Evolutionary conservation across 2,888 invertebrate genomes (phyloP), one percentile per base, ranked within the genome.

Genomic region (Urechis unicinctus): DNA sequence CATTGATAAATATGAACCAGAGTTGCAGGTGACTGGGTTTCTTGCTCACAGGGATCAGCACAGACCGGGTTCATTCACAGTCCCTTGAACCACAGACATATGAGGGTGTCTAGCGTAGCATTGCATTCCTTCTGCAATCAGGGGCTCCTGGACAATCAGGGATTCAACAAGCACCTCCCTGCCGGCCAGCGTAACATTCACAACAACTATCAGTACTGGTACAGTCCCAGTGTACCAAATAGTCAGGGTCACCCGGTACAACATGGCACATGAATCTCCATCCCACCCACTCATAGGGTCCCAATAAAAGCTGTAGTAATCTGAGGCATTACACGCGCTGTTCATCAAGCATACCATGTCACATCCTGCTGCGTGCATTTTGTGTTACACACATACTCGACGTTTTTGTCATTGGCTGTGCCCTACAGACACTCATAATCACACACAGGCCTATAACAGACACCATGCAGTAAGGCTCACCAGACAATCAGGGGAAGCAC

Each of bases 31-130:
- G 53, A 55, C 53, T 65, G 57, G 6, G 45, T 28, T 3, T 68
- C 70, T 53, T 70, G 59, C 2, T 65, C 53, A 58, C 70, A 70
- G 1, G 66, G 67, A n/a, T 69, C 68, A 49, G 61, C 60, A 58
- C 70, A 70, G 3, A 65, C 67, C 61, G 61, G 2, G 69, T 69
- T 63, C n/a, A n/a, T n/a, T n/a, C n/a, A n/a, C n/a, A n/a, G n/a
- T n/a, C n/a, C n/a, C n/a, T n/a, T n/a, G n/a, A 65, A 70, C 52
- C 64, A 58, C 6, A 53, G 47, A 58, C 70, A 70, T 3, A 53
- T 45, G 1, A 68, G 69, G 1, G 68, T 64, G 29, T 62, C 62
- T 22, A 61, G 64, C 2, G 56, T 53, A 6, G 50, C 59, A 31
- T 65, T 61, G 50, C 69, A 69, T 3, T 25, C 36, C 25, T 52